Conservation (phyloP, 2,888 invertebrate species). For the Lasioglossum calceatum region DNA sequence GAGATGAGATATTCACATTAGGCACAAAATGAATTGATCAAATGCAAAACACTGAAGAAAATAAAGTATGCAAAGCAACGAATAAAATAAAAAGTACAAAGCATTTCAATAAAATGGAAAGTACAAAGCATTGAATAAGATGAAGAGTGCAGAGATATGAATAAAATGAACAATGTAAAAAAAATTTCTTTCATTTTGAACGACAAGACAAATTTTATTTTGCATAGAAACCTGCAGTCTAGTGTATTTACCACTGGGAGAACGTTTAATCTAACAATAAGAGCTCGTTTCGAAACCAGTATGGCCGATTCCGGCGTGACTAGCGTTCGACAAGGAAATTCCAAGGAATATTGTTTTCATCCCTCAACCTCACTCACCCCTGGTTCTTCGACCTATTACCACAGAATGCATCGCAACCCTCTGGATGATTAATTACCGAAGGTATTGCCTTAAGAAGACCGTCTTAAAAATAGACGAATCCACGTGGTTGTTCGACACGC, state of each 20-base stretch:
- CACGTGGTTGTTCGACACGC: neutral
- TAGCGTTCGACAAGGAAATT: neutral
- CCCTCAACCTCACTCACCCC: neutral
- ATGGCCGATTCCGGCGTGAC: neutral
- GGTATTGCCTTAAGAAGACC: neutral
- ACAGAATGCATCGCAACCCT: neutral
- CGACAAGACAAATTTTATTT: neutral
- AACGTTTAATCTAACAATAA: neutral
- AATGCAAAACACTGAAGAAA: too few species aligned
- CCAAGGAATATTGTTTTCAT: slow-evolving; percentile 3
- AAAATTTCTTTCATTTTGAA: too few species aligned
- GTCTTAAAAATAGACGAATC: neutral
- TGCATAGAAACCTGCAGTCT: neutral
- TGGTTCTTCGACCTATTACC: neutral
- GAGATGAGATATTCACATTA: too few species aligned
- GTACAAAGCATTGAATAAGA: too few species aligned
- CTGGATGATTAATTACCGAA: neutral
- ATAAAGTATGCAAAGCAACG: too few species aligned
- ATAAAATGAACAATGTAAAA: neutral
- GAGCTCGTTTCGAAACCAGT: neutral
- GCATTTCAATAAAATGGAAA: too few species aligned
- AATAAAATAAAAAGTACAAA: too few species aligned
- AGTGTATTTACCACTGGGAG: neutral
- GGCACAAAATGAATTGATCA: too few species aligned
- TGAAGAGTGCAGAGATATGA: too few species aligned